A percentile compares a stretch with the other conserved stretches of the same genome.
Evolutionary conservation across 2,888 invertebrate species (phyloP).

Genomic region (Apamea anceps): DNA sequence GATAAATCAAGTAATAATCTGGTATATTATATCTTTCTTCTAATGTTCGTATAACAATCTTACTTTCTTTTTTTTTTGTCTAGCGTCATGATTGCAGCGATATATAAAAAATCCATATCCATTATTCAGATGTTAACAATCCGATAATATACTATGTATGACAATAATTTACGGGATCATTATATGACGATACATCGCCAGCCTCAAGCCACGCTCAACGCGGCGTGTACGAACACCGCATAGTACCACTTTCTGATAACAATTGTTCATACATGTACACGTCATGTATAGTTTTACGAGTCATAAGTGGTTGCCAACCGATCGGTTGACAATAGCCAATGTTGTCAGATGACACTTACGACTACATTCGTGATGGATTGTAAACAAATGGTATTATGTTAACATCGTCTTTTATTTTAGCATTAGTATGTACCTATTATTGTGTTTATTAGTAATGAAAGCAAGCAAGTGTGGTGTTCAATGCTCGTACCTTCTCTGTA

Average conservation of each 20-base stretch:
- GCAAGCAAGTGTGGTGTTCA: neutral
- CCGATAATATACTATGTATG: neutral
- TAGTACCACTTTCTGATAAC: constrained; percentile 22
- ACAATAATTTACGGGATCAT: constrained; percentile 14
- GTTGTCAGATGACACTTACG: constrained; percentile 26
- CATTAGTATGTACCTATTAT: neutral
- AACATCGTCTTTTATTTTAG: constrained; percentile 8
- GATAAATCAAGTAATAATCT: neutral
- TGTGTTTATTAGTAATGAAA: neutral
- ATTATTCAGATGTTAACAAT: constrained; percentile 13
- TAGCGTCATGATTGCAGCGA: neutral
- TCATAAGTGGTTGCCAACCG: constrained; percentile 33
- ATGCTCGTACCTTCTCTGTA: neutral
- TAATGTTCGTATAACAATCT: neutral
- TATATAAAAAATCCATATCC: neutral
- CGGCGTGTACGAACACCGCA: neutral
- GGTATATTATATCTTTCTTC: neutral
- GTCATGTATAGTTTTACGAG: neutral
- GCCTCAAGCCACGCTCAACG: neutral
- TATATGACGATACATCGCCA: neutral
- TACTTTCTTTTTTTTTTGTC: neutral
- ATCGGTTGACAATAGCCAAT: constrained; percentile 28
- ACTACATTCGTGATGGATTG: constrained; percentile 12
- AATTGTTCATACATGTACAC: neutral
- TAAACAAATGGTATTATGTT: constrained; percentile 29